Base-by-base conservation (phyloP, 2,888 invertebrate genomes). In the Catocala nupta region DNA sequence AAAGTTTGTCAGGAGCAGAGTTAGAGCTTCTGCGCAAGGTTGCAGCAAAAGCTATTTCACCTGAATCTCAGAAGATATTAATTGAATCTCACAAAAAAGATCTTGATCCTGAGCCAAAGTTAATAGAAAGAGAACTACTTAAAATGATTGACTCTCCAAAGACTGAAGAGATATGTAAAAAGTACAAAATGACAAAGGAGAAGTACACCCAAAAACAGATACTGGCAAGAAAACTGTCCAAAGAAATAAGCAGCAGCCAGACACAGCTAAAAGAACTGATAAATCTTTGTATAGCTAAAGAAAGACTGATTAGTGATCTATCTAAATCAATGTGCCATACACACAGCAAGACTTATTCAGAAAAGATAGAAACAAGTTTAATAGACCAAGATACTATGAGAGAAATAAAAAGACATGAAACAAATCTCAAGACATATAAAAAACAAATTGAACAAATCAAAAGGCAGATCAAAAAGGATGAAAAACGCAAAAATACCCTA, bases 401-500 rank as follows among this genome's bases (percentile, higher is more conserved):
- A 81, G 97, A 96, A 81, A 95, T 97, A 8, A 95, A 96, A 76
- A 96, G 97, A 80, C 93, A 97, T 70, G 96, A 97, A 83, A 96
- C 95, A 65, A 97, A 96, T 74, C 89, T 97, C 4, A 96, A 96
- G 80, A 95, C 96, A 7, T 97, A 97, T 0, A 96, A 96, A 80
- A 96, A 96, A 80, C 96, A 97, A 83, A 95, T 97, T 81, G 97
- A 97, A 55, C 96, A 96, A 81, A 90, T 97, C 53, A 96, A 96
- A 82, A 96, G 96, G 80, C 96, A 96, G 78, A 94, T 97, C 16
- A 96, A 96, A 73, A 96, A 96, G 78, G 97, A 97, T 75, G 96
- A 96, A 73, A 96, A 97, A 81, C 91, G 96, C 8, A 96, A 96
- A 79, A 95, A 95, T 67, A 95, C 95, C 49, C 92, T 97, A 73